Base-by-base conservation (phyloP, 2,888 invertebrate genomes). In the Ceramica pisi region DNA sequence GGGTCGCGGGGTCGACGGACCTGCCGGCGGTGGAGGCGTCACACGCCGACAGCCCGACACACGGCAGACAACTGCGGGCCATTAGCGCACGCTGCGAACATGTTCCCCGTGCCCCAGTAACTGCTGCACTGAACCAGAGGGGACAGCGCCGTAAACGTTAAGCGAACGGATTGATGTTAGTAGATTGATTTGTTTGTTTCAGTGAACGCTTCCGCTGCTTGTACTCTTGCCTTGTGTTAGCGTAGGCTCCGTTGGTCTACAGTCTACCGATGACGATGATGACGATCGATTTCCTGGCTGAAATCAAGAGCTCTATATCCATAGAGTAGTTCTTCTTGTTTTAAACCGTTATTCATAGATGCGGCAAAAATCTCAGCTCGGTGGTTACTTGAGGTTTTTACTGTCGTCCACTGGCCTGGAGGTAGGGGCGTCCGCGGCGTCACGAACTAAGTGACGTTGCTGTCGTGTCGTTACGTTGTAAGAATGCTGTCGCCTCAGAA, bases 1-100 rank as follows among this genome's bases (percentile, higher is more conserved):
- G 61, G 16, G 55, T 12, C 23, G 26, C 57, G 41, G 65, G 63
- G 44, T 79, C 67, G 48, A 51, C 35, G 67, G 14, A 35, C 62
- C 35, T 7, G 5, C 46, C 5, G 1, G 21, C 9, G 0, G 31
- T 23, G n/a, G 23, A 50, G 35, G 26, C 61, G 51, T 16, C 44
- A 21, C 16, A 1, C 31, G 31, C 31, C n/a, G n/a, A 31, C 31
- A 6, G 3, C n/a, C n/a, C n/a, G n/a, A n/a, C 55, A 21, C 12
- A 1, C 31, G 56, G n/a, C 7, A 7, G 19, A 2, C 50, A 8
- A 1, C 56, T n/a, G 12, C 48, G 35, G n/a, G 44, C 50, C 56
- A 14, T 1, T 46, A 19, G 46, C 21, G 38, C 3, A 1, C 9
- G 9, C 44, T 21, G 23, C 16, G 67, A 31, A 66, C 75, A 51